Evolutionary conservation across 2,113 vertebrate genomes (phyloP).

Genomic region (Colistium nudipinnis): DNA sequence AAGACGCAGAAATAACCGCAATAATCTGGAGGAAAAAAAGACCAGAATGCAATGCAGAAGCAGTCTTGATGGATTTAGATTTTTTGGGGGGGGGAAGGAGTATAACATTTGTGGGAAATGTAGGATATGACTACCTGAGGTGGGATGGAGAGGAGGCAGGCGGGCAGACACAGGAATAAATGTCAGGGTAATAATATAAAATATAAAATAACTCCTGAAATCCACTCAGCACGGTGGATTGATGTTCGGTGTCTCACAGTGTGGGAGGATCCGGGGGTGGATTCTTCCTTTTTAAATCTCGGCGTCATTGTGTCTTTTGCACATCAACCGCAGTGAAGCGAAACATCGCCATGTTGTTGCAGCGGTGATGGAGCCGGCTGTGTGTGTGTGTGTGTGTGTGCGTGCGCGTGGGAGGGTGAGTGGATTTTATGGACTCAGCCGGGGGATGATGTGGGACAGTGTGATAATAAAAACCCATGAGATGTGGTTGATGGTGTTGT

Average conservation of each 20-base stretch:
- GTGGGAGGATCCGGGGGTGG: conserved; percentile 62
- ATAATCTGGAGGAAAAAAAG: neutral
- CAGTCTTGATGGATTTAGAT: neutral
- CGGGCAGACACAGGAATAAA: conserved; percentile 39
- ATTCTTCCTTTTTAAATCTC: conserved; percentile 55
- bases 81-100: neutral
- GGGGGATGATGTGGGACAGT: conserved; percentile 54
- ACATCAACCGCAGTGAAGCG: conserved; percentile 50
- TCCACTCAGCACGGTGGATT: conserved; percentile 49
- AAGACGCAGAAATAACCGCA: neutral
- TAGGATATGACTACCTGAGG: conserved; percentile 28
- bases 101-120: conserved; percentile 24
- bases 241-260: conserved; percentile 58
- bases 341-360: conserved; percentile 68
- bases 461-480: conserved; percentile 61
- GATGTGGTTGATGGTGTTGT: conserved; percentile 60
- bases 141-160: conserved; percentile 30
- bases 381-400: conserved; percentile 56
- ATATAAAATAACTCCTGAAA: conserved; percentile 64
- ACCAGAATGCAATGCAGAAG: conserved; percentile 15
- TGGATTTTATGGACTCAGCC: conserved; percentile 59
- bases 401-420: conserved; percentile 61
- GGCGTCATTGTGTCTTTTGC: conserved; percentile 58
- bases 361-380: conserved; percentile 48
- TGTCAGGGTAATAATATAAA: conserved; percentile 49